These are phyloP conservation scores for Eupithecia centaureata DNA, from an alignment of 2,888 invertebrate genomes.

Conservation along the genomic window DNA sequence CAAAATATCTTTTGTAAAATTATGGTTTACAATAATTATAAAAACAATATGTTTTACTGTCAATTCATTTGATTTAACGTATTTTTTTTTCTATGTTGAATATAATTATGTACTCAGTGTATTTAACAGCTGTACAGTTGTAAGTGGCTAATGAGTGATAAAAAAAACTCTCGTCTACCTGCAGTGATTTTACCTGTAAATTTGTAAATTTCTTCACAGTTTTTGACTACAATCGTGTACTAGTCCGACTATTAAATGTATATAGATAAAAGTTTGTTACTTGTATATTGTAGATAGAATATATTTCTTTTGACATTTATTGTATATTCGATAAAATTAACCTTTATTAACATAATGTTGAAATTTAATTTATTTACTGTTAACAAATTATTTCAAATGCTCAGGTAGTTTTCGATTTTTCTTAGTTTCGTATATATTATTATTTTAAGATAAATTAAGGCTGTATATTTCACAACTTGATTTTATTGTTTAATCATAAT, in stretches of 20 bases:
- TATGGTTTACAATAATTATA: background rate
- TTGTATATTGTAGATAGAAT: constrained; percentile 84
- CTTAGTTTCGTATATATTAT: constrained; percentile 57
- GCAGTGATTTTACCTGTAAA: constrained; percentile 71
- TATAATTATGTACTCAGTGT: background rate
- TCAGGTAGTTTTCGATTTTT: constrained; percentile 68
- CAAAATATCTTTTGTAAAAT: background rate
- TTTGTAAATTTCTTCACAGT: constrained; percentile 65
- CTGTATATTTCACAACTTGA: constrained; percentile 61
- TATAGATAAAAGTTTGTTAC: constrained; percentile 84
- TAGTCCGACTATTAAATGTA: constrained; percentile 83
- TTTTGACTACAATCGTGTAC: constrained; percentile 79
- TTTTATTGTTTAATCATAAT: constrained; percentile 65
- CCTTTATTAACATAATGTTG: constrained; percentile 73
- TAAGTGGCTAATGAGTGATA: constrained; percentile 30
- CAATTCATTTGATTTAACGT: background rate
- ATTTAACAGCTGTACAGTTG: constrained; percentile 10
- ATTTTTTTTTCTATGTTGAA: background rate
- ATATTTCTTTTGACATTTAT: constrained; percentile 80
- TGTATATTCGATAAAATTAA: constrained; percentile 76
- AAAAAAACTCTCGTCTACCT: constrained; percentile 53
- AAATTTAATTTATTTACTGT: constrained; percentile 74
- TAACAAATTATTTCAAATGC: constrained; percentile 68
- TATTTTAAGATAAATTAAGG: constrained; percentile 64
- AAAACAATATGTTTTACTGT: background rate